Evolutionary conservation across 2,797 vertebrate genomes (phyloP).

Genomic region (Sebastes hubbsi): DNA sequence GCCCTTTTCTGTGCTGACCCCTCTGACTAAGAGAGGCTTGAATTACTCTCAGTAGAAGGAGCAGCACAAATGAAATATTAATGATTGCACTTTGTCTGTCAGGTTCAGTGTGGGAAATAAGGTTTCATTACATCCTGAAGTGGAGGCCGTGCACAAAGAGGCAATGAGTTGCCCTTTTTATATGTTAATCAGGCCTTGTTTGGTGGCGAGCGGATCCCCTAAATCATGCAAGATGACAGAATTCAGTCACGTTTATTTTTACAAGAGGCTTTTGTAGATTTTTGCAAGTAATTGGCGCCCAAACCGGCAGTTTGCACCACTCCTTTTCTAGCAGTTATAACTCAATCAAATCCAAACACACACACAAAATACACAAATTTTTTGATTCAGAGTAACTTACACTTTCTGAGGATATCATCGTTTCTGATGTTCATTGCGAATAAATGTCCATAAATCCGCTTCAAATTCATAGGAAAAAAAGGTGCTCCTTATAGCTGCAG

Average conservation of each 20-base stretch:
- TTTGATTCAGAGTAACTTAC: background rate
- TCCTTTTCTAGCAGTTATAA: background rate
- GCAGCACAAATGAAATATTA: slow-evolving; percentile 46
- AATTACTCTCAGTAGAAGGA: slow-evolving; percentile 30
- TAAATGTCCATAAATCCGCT: background rate
- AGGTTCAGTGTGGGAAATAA: slow-evolving; percentile 24
- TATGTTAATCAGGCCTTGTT: slow-evolving; percentile 45
- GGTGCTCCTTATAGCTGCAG: background rate
- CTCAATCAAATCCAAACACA: background rate
- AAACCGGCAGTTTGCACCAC: background rate
- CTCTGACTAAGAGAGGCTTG: slow-evolving; percentile 6
- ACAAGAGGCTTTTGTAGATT: background rate
- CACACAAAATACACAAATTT: background rate
- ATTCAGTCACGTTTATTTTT: background rate
- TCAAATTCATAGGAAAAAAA: background rate
- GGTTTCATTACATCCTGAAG: slow-evolving; percentile 39
- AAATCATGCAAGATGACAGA: background rate
- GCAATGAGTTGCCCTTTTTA: slow-evolving; percentile 30
- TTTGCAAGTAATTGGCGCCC: background rate
- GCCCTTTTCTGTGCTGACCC: slow-evolving; percentile 46
- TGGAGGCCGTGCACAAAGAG: slow-evolving; percentile 3
- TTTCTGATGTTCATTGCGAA: background rate
- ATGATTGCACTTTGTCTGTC: slow-evolving; percentile 46
- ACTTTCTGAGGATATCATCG: background rate
- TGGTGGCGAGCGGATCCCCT: slow-evolving; percentile 2